These are phyloP conservation scores for Microchrysa polita DNA, from an alignment of 2,888 invertebrate genomes.

Conservation along the genomic window DNA sequence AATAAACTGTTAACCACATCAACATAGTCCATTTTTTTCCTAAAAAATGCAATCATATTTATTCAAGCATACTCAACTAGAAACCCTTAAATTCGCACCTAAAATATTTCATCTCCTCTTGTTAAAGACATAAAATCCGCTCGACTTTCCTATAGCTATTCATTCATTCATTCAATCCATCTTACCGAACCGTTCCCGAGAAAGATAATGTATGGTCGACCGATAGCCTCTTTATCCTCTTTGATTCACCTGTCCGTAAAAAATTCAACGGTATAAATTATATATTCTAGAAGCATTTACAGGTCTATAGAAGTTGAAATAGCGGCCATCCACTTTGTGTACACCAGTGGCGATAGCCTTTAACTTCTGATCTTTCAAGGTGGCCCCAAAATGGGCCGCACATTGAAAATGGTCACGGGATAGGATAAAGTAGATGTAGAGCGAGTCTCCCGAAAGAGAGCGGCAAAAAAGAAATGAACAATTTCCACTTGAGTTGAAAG, in stretches of 20 bases:
- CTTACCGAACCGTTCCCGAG: too few species aligned
- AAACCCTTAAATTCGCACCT: too few species aligned
- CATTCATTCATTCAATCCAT: too few species aligned
- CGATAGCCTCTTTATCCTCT: background rate
- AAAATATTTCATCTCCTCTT: too few species aligned
- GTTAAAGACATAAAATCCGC: too few species aligned
- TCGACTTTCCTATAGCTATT: too few species aligned
- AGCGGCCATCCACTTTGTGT: background rate
- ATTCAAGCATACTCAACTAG: too few species aligned
- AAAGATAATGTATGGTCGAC: background rate
- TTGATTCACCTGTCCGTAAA: constrained; percentile 18
- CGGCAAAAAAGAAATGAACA: constrained; percentile 3
- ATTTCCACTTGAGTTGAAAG: constrained; percentile 22
- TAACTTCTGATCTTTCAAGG: background rate
- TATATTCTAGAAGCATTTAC: constrained; percentile 18
- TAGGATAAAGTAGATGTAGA: background rate
- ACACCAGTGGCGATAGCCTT: background rate
- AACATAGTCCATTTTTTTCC: too few species aligned
- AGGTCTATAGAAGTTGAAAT: background rate
- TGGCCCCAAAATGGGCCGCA: background rate
- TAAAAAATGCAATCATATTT: too few species aligned
- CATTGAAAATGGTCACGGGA: background rate
- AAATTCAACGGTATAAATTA: constrained; percentile 29
- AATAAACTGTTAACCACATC: too few species aligned
- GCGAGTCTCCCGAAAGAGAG: background rate